phyloP scores from a whole-genome alignment of 2,797 vertebrate species.

The Lepilemur ruficaudatus region DNA sequence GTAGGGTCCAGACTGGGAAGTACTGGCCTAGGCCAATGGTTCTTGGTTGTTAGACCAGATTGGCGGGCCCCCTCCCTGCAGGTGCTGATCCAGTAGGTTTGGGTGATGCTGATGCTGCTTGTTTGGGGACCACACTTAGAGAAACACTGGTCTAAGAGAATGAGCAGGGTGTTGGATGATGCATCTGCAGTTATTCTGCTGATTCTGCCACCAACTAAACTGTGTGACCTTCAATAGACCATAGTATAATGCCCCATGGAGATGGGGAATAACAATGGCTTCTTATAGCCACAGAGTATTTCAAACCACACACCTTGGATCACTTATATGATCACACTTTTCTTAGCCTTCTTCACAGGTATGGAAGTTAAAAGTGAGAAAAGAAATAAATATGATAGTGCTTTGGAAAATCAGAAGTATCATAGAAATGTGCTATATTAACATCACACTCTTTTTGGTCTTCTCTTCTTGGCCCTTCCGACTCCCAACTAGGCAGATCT shows the following conservation, averaged over 20 bases:
- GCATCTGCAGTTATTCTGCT: slow-evolving; percentile 45
- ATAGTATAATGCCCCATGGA: not conserved
- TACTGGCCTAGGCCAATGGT: not conserved
- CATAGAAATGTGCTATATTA: not conserved
- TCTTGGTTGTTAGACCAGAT: not conserved
- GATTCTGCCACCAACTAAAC: slow-evolving; percentile 20
- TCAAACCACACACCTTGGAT: not conserved
- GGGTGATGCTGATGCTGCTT: not conserved
- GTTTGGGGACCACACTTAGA: slow-evolving; percentile 8
- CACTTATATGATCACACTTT: not conserved
- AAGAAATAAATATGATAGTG: not conserved
- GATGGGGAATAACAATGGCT: not conserved
- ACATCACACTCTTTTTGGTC: not conserved
- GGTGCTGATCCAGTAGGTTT: not conserved
- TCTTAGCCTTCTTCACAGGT: not conserved
- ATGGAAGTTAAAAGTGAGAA: not conserved
- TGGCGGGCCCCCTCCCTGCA: not conserved
- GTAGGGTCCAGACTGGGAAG: not conserved
- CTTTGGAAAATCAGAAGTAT: not conserved
- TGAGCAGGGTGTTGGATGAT: not conserved
- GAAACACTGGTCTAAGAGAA: slow-evolving; percentile 12
- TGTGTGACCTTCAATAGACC: not conserved
- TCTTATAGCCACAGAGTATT: not conserved
- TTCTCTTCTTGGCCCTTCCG: not conserved
- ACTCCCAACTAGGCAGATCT: not conserved